Percentiles rank a stretch among this genome's conserved stretches.
phyloP scores from a whole-genome alignment of 2,888 invertebrate species.

The Hypolimnas misippus region DNA sequence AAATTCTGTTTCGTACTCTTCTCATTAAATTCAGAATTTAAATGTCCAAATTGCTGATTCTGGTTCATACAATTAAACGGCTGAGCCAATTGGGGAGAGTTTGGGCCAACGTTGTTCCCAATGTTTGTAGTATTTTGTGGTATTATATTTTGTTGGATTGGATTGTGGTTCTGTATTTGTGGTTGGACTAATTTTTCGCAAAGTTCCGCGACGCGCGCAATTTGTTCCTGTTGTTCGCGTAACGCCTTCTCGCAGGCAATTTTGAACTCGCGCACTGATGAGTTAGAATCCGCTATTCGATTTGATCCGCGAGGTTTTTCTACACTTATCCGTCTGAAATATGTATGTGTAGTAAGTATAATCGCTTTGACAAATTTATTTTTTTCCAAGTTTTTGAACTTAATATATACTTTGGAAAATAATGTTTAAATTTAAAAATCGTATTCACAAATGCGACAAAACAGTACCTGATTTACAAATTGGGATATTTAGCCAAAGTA shows the following conservation, averaged over 20 bases:
- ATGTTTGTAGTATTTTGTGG: neutral
- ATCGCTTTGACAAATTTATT: too few relatives aligned
- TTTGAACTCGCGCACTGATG: slow-evolving; percentile 62
- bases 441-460: too few relatives aligned
- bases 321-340: slow-evolving; percentile 36
- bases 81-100: slow-evolving; percentile 20
- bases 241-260: slow-evolving; percentile 62
- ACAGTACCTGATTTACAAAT: too few relatives aligned
- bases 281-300: slow-evolving; percentile 45
- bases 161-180: neutral
- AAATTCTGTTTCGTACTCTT: slow-evolving; percentile 23
- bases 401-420: too few relatives aligned
- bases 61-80: slow-evolving; percentile 3
- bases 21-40: neutral
- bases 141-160: neutral
- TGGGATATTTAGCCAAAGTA: too few relatives aligned
- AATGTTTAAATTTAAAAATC: too few relatives aligned
- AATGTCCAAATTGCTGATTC: slow-evolving; percentile 12
- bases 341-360: too few relatives aligned
- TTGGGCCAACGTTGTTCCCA: slow-evolving; percentile 7
- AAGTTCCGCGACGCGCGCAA: slow-evolving; percentile 64
- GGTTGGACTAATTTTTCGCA: slow-evolving; percentile 63
- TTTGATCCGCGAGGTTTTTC: slow-evolving; percentile 33
- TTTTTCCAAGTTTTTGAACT: too few relatives aligned
- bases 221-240: slow-evolving; percentile 62